Percentiles rank a stretch among this genome's conserved stretches.
These are phyloP conservation scores for Diadumene lineata DNA, from an alignment of 92 coral and sea anemone genomes.

Conservation along the genomic window DNA sequence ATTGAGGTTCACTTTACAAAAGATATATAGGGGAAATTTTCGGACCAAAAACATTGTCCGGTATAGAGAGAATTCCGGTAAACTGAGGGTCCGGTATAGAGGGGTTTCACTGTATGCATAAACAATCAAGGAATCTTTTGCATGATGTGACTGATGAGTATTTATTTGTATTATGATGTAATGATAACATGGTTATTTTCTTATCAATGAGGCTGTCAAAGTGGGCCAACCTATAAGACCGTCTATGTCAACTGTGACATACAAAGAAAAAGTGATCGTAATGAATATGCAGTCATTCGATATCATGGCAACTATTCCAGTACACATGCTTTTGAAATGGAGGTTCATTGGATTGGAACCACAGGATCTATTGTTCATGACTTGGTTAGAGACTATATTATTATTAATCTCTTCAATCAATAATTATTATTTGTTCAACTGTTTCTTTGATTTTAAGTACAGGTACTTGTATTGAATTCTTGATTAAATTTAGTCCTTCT, in stretches of 20 bases:
- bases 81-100: too few species aligned
- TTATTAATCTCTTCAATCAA: not conserved
- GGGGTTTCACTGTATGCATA: too few species aligned
- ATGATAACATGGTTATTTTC: too few species aligned
- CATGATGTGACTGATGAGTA: too few species aligned
- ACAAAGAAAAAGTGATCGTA: conserved; percentile 77
- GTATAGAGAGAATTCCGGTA: too few species aligned
- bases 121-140: too few species aligned
- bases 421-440: not conserved
- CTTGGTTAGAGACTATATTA: conserved; percentile 49
- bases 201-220: not conserved
- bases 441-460: not conserved
- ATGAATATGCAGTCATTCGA: conserved; percentile 90
- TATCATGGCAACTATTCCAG: conserved; percentile 88
- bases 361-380: conserved; percentile 88
- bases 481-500: not conserved
- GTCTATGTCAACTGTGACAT: conserved; percentile 79
- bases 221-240: conserved; percentile 76
- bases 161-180: too few species aligned
- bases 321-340: conserved; percentile 85
- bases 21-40: too few species aligned
- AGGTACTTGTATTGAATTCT: not conserved
- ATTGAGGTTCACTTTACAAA: too few species aligned
- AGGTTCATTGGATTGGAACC: conserved; percentile 94
- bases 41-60: too few species aligned